Conservation (phyloP, 2,797 vertebrate species). For the Tapirus indicus region DNA sequence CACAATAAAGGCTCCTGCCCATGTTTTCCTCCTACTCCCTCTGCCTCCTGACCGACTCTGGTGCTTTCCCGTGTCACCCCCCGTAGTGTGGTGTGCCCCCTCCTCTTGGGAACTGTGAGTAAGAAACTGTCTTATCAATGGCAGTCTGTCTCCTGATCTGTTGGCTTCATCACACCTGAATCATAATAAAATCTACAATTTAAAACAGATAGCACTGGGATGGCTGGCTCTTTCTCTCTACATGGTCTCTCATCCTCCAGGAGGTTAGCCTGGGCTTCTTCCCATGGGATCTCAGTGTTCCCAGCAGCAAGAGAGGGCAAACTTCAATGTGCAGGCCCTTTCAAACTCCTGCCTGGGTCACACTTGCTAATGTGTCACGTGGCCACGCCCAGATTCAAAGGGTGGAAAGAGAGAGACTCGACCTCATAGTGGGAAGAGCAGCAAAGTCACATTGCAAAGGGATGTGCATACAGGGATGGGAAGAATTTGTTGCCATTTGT, state of each 20-base stretch:
- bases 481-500: background rate
- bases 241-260: background rate
- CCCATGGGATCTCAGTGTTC: background rate
- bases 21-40: background rate
- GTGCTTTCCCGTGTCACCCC: background rate
- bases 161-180: background rate
- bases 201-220: background rate
- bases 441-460: background rate
- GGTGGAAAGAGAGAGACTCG: background rate
- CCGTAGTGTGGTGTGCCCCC: background rate
- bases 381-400: background rate
- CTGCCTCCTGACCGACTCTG: background rate
- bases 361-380: background rate
- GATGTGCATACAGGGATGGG: background rate
- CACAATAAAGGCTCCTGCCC: background rate
- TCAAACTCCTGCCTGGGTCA: background rate
- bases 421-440: background rate
- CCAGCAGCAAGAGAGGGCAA: background rate
- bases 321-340: background rate
- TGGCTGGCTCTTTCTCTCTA: background rate
- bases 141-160: background rate
- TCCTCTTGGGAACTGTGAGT: background rate
- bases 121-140: background rate
- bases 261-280: background rate
- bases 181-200: background rate